These are phyloP conservation scores for Agriopis leucophaearia DNA, from an alignment of 2,888 invertebrate genomes.

Conservation along the genomic window DNA sequence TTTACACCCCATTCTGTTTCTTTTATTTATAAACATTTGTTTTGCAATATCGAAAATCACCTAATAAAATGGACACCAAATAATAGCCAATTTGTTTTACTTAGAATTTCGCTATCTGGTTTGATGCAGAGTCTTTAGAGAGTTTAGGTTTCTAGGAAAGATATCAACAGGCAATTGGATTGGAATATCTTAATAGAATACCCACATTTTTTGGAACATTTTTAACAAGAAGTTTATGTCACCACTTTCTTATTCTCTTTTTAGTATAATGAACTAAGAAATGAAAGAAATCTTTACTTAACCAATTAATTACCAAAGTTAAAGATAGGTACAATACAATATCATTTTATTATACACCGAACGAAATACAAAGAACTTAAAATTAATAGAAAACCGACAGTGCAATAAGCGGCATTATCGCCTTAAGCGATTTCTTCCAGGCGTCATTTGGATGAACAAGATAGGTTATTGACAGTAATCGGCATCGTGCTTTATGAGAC, in stretches of 20 bases:
- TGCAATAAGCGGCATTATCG: no score
- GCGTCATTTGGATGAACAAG: no score
- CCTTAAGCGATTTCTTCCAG: no score
- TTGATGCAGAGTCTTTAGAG: no score
- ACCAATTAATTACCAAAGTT: not conserved
- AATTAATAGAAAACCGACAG: no score
- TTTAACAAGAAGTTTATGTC: not conserved
- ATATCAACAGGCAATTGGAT: not conserved
- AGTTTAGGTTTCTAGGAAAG: no score
- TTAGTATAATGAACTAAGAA: not conserved
- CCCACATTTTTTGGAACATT: not conserved
- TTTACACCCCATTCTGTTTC: not conserved
- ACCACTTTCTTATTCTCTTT: not conserved
- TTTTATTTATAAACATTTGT: not conserved
- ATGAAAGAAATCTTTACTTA: not conserved
- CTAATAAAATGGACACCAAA: conserved; percentile 3
- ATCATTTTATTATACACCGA: no score
- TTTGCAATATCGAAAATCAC: not conserved
- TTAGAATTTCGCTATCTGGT: not conserved
- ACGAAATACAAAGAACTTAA: no score
- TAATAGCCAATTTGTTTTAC: not conserved
- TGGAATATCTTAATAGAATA: not conserved
- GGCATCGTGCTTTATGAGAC: no score
- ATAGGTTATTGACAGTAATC: no score
- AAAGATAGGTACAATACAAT: no score